Conservation (phyloP, 2,113 vertebrate species). For the Thalassoma bifasciatum region DNA sequence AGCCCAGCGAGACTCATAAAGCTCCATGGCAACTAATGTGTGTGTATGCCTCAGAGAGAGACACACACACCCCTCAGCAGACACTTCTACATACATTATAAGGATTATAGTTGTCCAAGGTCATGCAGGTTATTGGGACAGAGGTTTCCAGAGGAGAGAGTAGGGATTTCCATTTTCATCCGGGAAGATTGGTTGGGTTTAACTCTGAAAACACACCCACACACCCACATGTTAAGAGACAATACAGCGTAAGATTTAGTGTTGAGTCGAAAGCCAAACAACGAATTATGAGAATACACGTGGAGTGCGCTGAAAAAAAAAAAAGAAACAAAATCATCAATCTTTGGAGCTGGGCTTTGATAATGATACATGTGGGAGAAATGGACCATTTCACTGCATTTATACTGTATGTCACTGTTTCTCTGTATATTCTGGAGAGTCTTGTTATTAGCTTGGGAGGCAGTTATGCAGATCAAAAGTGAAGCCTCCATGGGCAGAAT, state of each 20-base stretch:
- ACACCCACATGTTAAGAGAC: conserved; percentile 16
- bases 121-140: conserved; percentile 53
- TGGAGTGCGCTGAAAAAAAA: not conserved
- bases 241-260: not conserved
- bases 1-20: conserved; percentile 27
- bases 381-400: too few species aligned
- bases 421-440: too few species aligned
- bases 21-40: conserved; percentile 45
- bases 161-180: conserved; percentile 49
- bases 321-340: too few species aligned
- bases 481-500: too few species aligned
- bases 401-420: too few species aligned
- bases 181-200: conserved; percentile 40
- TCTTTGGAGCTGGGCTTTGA: too few species aligned
- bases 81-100: conserved; percentile 49
- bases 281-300: too few species aligned
- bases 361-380: too few species aligned
- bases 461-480: too few species aligned
- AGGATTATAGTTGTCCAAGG: conserved; percentile 54
- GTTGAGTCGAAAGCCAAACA: too few species aligned
- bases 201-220: conserved; percentile 6
- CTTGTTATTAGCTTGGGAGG: too few species aligned
- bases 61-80: conserved; percentile 27
- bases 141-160: conserved; percentile 39
- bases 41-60: conserved; percentile 10